Evolutionary conservation across 2,888 invertebrate genomes (phyloP).

Genomic region (Branchellion lobata): DNA sequence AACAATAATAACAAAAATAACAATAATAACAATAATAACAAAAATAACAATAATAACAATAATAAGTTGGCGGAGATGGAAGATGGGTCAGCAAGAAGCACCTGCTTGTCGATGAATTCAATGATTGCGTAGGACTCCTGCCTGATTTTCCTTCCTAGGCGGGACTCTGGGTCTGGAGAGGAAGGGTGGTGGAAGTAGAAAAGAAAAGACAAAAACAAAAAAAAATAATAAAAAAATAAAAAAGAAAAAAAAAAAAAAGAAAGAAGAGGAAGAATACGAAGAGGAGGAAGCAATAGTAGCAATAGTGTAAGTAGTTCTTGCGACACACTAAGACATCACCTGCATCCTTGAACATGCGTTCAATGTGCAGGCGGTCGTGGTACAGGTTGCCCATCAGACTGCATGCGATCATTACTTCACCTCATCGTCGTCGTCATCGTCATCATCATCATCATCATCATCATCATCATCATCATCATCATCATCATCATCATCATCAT

Average conservation of each 20-base stretch:
- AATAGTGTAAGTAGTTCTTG: no score
- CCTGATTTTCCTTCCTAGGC: background rate
- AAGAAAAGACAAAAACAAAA: no score
- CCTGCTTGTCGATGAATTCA: slow-evolving; percentile 39
- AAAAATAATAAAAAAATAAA: no score
- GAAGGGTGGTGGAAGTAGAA: no score
- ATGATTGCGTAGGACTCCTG: slow-evolving; percentile 21
- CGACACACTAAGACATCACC: no score
- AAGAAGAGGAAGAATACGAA: no score
- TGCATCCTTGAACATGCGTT: slow-evolving; percentile 76
- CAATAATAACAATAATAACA: no score
- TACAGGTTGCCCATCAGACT: slow-evolving; percentile 72
- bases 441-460: background rate
- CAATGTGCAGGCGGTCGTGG: slow-evolving; percentile 79
- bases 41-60: background rate
- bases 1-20: no score
- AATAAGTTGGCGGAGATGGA: no score
- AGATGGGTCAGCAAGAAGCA: background rate
- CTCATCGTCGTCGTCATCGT: background rate
- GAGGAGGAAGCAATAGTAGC: no score
- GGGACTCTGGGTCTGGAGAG: background rate
- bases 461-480: background rate
- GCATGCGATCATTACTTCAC: slow-evolving; percentile 1
- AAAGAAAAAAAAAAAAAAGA: no score
- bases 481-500: background rate